Conservation (phyloP, 2,113 vertebrate genomes). For the Hippopotamus amphibius region DNA sequence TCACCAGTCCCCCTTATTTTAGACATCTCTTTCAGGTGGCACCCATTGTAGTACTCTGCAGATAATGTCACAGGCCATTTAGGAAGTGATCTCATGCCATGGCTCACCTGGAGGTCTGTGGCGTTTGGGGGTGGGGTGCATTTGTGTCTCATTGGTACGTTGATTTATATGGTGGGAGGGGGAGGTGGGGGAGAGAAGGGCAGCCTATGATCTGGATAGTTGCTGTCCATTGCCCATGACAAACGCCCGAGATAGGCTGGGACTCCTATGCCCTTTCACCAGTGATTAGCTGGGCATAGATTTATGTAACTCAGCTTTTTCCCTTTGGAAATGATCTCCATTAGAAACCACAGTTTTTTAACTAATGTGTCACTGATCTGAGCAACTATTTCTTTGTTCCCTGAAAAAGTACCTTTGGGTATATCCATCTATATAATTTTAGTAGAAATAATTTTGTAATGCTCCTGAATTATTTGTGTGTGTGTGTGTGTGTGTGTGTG, state of each 20-base stretch:
- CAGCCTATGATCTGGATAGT: neutral
- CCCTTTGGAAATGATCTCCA: neutral
- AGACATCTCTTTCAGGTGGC: neutral
- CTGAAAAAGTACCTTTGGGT: neutral
- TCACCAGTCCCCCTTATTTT: neutral
- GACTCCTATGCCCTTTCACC: neutral
- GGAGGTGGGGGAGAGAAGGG: neutral
- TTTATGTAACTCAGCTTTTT: neutral
- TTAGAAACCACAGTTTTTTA: neutral
- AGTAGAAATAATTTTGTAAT: neutral
- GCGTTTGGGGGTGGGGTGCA: neutral
- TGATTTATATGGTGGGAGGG: conserved; percentile 25
- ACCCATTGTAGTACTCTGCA: neutral
- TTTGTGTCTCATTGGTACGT: neutral
- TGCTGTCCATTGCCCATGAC: neutral
- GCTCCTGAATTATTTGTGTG: neutral
- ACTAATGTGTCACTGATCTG: neutral
- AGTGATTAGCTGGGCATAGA: neutral
- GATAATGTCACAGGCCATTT: conserved; percentile 59
- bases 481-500: neutral
- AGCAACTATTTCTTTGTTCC: neutral
- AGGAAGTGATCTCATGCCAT: neutral
- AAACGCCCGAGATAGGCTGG: fast-evolving
- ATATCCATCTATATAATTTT: neutral
- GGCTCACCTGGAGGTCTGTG: neutral